Percentiles rank a stretch among this genome's conserved stretches.
Conservation (phyloP, 2,113 vertebrate species). For the Cariama cristata region DNA sequence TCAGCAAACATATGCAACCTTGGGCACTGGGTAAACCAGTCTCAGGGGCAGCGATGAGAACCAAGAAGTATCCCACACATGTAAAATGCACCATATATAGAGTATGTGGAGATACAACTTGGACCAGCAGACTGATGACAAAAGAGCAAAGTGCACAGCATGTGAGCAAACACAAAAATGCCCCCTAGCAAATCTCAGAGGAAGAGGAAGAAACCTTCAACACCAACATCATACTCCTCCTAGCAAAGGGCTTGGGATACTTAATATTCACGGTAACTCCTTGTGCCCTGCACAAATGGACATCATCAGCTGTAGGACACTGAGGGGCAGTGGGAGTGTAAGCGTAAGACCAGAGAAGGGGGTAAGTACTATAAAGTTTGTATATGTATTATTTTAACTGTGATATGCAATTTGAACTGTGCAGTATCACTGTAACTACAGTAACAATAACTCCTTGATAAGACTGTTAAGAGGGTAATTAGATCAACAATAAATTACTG, state of each 20-base stretch:
- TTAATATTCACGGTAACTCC: rapidly evolving
- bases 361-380: not conserved
- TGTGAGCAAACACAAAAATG: not conserved
- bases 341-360: not conserved
- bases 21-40: not conserved
- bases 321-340: rapidly evolving
- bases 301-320: not conserved
- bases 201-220: not conserved
- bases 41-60: not conserved
- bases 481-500: not conserved
- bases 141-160: not conserved
- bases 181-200: not conserved
- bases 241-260: not conserved
- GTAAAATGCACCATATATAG: not conserved
- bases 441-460: not conserved
- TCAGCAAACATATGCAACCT: not conserved
- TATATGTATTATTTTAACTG: not conserved
- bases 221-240: not conserved
- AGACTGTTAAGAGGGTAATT: not conserved
- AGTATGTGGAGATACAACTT: not conserved
- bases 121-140: rapidly evolving
- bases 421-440: not conserved
- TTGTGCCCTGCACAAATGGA: not conserved
- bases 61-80: not conserved
- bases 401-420: not conserved